A percentile compares a stretch with the other conserved stretches of the same genome.
Evolutionary conservation across 2,888 invertebrate species (phyloP).

Genomic region (Dastarcus helophoroides): DNA sequence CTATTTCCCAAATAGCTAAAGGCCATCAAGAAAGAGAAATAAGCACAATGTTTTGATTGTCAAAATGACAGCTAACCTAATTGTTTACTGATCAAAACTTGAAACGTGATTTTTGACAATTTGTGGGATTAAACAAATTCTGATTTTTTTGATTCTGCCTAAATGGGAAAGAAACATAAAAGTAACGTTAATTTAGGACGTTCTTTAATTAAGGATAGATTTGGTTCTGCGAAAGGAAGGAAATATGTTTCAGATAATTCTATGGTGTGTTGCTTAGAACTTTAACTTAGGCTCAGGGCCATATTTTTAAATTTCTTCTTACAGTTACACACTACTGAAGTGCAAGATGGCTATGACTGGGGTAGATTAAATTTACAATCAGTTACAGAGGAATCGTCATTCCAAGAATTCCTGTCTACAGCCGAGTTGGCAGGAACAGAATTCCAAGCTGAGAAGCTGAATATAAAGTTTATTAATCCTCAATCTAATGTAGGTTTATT

Average conservation of each 20-base stretch:
- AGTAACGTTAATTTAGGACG: conserved; percentile 54
- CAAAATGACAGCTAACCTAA: too few relatives aligned
- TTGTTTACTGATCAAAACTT: too few relatives aligned
- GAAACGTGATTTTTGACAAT: too few relatives aligned
- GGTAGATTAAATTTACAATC: conserved; percentile 81
- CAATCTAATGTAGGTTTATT: conserved; percentile 49
- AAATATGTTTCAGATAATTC: conserved; percentile 60
- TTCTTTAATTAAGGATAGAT: conserved; percentile 64
- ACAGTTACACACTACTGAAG: conserved; percentile 73
- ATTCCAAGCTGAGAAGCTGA: conserved; percentile 83
- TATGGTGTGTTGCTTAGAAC: conserved; percentile 45
- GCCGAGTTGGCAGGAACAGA: conserved; percentile 91
- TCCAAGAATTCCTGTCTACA: conserved; percentile 91
- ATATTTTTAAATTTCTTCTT: conserved; percentile 14
- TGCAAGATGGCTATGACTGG: conserved; percentile 88
- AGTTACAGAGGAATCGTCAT: conserved; percentile 89
- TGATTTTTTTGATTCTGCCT: too few relatives aligned
- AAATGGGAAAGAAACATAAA: too few relatives aligned
- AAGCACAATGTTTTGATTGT: too few relatives aligned
- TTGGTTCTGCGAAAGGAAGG: conserved; percentile 49
- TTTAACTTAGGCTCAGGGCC: neutral
- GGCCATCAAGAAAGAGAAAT: too few relatives aligned
- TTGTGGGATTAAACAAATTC: too few relatives aligned
- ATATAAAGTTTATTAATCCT: conserved; percentile 63
- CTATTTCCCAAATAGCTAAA: too few relatives aligned